phyloP scores from a whole-genome alignment of 1,140 invertebrate species.

The Yoshiicerus persimilis region DNA sequence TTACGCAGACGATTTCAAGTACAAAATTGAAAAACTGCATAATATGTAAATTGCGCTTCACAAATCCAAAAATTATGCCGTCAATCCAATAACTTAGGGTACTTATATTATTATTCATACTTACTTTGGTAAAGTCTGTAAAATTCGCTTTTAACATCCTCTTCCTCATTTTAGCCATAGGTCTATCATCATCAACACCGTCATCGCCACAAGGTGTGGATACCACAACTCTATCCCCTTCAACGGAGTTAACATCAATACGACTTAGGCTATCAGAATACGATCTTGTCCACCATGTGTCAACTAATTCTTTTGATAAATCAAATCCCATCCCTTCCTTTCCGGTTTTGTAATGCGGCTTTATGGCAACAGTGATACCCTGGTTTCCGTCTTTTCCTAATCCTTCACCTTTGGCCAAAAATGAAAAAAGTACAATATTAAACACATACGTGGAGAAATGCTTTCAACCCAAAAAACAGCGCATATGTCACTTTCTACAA shows the following conservation, averaged over 20 bases:
- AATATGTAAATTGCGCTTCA: too few species aligned
- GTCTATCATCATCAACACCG: not conserved
- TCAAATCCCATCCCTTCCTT: slow-evolving; percentile 49
- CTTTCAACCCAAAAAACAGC: too few species aligned
- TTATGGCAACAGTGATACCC: slow-evolving; percentile 42
- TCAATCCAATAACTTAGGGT: too few species aligned
- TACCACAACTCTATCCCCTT: not conserved
- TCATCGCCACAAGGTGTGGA: not conserved
- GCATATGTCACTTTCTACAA: too few species aligned
- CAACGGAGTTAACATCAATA: slow-evolving; percentile 27
- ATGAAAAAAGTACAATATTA: not conserved
- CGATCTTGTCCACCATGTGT: slow-evolving; percentile 46
- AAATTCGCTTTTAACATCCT: slow-evolving; percentile 45
- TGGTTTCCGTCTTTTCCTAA: slow-evolving; percentile 42
- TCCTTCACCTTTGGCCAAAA: slow-evolving; percentile 37
- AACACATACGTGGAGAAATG: not conserved
- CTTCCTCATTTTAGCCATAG: slow-evolving; percentile 36
- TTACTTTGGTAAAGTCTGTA: slow-evolving; percentile 44
- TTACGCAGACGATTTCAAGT: too few species aligned
- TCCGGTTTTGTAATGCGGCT: slow-evolving; percentile 43
- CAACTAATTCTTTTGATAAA: slow-evolving; percentile 42
- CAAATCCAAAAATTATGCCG: too few species aligned
- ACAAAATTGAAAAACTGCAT: too few species aligned
- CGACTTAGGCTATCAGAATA: slow-evolving; percentile 40
- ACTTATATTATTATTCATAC: too few species aligned